phyloP scores from a whole-genome alignment of 2,888 invertebrate genomes.

The Metellina segmentata region DNA sequence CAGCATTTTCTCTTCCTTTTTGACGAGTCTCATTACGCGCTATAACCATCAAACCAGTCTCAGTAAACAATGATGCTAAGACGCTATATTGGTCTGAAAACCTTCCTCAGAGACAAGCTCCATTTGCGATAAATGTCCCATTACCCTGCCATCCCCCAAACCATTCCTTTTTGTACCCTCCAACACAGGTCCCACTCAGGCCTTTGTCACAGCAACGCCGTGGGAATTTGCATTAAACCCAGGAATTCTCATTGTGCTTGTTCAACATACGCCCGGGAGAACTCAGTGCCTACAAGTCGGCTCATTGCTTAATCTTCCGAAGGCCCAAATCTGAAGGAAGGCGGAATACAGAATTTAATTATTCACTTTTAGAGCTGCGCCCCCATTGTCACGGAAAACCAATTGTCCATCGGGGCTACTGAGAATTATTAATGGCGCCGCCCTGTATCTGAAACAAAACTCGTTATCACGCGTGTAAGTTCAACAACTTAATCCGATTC shows the following conservation, averaged over 20 bases:
- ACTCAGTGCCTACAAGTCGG: too few species aligned
- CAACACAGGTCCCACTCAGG: not conserved
- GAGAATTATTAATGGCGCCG: constrained; percentile 8
- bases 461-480: constrained; percentile 7
- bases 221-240: not conserved
- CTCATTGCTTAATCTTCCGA: constrained; percentile 18
- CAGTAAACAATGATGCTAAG: too few species aligned
- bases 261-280: not conserved
- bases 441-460: constrained; percentile 4
- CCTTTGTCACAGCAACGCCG: not conserved
- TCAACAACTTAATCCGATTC: constrained; percentile 22
- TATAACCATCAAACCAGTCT: too few species aligned
- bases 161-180: not conserved
- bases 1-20: too few species aligned
- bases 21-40: too few species aligned
- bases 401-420: not conserved
- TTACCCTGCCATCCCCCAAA: not conserved
- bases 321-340: not conserved
- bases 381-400: constrained; percentile 12
- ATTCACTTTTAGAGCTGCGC: constrained; percentile 13
- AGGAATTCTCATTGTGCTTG: constrained; percentile 1
- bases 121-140: too few species aligned
- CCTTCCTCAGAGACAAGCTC: too few species aligned
- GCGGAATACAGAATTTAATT: constrained; percentile 4
- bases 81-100: too few species aligned